Evolutionary conservation across 2,113 vertebrate genomes (phyloP), one percentile per base, ranked within the genome.

Genomic region (Lagopus leucura): DNA sequence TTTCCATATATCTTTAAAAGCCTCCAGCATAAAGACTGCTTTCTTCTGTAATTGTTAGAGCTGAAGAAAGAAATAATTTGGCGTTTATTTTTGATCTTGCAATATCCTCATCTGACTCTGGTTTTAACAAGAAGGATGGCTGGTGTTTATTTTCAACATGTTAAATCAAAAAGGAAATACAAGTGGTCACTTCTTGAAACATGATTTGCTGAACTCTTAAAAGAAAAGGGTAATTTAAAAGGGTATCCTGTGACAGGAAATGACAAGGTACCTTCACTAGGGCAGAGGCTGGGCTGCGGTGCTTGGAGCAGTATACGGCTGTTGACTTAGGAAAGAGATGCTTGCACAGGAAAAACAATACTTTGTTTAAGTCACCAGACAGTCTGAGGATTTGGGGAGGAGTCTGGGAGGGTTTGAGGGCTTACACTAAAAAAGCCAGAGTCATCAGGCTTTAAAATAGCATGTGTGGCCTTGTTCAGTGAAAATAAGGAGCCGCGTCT

Each of bases 371-470:
- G 94, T 69, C 92, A 96, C 96, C 73, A 87, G 97, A 92, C 95
- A 96, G 97, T 60, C 85, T 95, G 95, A 97, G 97, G 93, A 96
- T 97, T 82, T 82, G 94, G 72, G 92, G 88, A 94, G 92, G 64
- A 89, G 75, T 57, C 55, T 93, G 96, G 97, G 97, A 98, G 97
- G 93, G 96, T 91, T 86, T 91, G 78, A 88, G 78, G 82, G 80
- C 94, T 95, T 91, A 58, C 74, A 77, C 95, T 86, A 52, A 97
- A 98, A 98, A 82, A 82, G 84, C 94, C 89, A 71, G 95, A 98
- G 96, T 97, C 98, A 98, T 97, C 94, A 96, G 84, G 48, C 96
- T 98, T 97, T 96, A 89, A 97, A 98, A 98, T 97, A 98, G 97
- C 94, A 86, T 91, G 79, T 74, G 95, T 95, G 92, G 92, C 82